phyloP scores from a whole-genome alignment of 2,113 vertebrate species.

The Climacteris rufus region DNA sequence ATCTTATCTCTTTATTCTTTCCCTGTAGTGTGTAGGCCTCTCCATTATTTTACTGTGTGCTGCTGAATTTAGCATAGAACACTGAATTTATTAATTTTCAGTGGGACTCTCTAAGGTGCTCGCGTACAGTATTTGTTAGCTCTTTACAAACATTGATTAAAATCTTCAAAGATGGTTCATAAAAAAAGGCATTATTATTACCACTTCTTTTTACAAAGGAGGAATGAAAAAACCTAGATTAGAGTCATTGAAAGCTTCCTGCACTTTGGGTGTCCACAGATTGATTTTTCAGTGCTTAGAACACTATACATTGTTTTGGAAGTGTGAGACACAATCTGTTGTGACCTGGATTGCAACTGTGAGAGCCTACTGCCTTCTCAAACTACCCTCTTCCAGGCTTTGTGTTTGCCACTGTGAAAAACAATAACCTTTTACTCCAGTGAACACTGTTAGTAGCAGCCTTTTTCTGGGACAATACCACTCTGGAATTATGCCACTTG shows the following conservation, averaged over 20 bases:
- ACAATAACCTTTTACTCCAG: background rate
- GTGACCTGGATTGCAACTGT: background rate
- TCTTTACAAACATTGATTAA: background rate
- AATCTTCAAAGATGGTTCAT: background rate
- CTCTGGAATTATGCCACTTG: background rate
- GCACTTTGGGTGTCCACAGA: background rate
- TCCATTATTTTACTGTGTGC: background rate
- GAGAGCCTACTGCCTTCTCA: background rate
- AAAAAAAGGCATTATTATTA: background rate
- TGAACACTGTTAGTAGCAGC: background rate
- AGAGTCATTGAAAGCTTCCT: background rate
- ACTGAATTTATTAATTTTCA: background rate
- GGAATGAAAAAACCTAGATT: background rate
- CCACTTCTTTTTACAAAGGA: background rate
- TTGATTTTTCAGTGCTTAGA: background rate
- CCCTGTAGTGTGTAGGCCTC: background rate
- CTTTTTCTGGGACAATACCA: background rate
- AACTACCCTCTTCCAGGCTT: background rate
- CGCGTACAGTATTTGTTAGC: background rate
- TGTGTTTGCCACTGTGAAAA: background rate
- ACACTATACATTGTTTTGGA: background rate
- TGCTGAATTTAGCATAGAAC: background rate
- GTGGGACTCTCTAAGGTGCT: background rate
- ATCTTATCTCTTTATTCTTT: background rate
- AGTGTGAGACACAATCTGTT: background rate